Percentiles rank a stretch among this genome's conserved stretches.
These are phyloP conservation scores for Brachyptera putata DNA, from an alignment of 2,888 invertebrate species.

Conservation along the genomic window DNA sequence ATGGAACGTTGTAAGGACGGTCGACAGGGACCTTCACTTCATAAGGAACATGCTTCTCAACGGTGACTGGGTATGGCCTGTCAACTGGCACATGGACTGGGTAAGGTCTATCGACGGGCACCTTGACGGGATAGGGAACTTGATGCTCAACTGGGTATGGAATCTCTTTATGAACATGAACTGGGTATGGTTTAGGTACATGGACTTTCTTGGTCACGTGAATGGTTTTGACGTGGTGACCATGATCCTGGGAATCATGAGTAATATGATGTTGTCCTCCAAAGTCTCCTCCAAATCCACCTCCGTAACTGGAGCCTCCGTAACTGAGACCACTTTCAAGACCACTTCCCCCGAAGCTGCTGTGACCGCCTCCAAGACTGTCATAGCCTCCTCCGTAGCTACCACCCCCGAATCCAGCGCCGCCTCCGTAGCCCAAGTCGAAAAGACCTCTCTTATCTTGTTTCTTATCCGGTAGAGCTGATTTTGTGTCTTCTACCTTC, in stretches of 20 bases:
- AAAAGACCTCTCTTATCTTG: slow-evolving; percentile 75
- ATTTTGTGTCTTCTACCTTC: slow-evolving; percentile 2
- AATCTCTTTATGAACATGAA: slow-evolving; percentile 54
- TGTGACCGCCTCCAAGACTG: slow-evolving; percentile 28
- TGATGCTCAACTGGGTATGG: slow-evolving; percentile 50
- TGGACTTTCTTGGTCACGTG: slow-evolving; percentile 25
- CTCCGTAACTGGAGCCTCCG: slow-evolving; percentile 15
- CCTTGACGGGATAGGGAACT: slow-evolving; percentile 50
- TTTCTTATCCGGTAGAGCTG: slow-evolving; percentile 52
- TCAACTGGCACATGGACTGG: slow-evolving; percentile 45
- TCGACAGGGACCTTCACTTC: slow-evolving; percentile 67
- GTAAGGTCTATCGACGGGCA: slow-evolving; percentile 57
- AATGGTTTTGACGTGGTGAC: slow-evolving; percentile 19
- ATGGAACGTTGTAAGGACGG: slow-evolving; percentile 61
- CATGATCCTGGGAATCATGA: neutral
- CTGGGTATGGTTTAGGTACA: slow-evolving; percentile 52
- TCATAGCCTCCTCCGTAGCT: slow-evolving; percentile 7
- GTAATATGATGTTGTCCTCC: neutral
- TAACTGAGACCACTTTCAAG: slow-evolving; percentile 29
- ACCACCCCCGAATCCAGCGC: slow-evolving; percentile 10
- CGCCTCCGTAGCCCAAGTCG: slow-evolving; percentile 54
- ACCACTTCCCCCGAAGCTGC: slow-evolving; percentile 37
- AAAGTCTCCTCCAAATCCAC: slow-evolving; percentile 39
- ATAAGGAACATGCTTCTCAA: slow-evolving; percentile 53
- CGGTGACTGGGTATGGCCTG: slow-evolving; percentile 32